Evolutionary conservation across 2,113 vertebrate genomes (phyloP).

Genomic region (Todiramphus saurophagus): DNA sequence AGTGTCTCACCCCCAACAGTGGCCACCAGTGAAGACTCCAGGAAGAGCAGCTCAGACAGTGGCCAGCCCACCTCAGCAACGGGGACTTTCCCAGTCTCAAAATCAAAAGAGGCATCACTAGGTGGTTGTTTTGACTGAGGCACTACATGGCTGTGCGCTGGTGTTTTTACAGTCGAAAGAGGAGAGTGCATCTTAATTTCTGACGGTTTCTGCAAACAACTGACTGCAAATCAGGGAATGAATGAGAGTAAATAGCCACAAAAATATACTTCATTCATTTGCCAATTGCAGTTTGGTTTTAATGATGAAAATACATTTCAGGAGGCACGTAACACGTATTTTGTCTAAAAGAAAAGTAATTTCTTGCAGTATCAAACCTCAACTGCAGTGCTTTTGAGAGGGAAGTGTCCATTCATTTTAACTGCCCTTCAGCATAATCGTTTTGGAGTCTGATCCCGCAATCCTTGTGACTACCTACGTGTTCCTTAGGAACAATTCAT

Average conservation of each 20-base stretch:
- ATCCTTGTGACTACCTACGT: background rate
- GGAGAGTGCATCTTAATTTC: background rate
- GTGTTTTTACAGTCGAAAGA: background rate
- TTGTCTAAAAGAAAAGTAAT: background rate
- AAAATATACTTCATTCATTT: background rate
- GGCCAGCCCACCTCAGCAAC: background rate
- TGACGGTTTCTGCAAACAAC: background rate
- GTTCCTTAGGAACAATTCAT: background rate
- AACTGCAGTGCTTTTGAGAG: background rate
- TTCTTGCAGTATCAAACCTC: background rate
- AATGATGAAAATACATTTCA: background rate
- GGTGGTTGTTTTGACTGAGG: background rate
- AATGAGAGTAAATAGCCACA: background rate
- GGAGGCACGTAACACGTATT: background rate
- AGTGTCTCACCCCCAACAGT: background rate
- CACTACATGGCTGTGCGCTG: background rate
- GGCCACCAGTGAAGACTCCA: background rate
- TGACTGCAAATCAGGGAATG: background rate
- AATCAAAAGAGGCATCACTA: background rate
- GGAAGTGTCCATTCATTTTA: background rate
- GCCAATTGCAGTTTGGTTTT: background rate
- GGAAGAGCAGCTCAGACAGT: background rate
- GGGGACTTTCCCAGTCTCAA: background rate
- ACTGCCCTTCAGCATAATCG: background rate
- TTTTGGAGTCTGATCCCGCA: background rate